Base-by-base conservation (phyloP, 2,888 invertebrate species). In the Stenodera caucasica region DNA sequence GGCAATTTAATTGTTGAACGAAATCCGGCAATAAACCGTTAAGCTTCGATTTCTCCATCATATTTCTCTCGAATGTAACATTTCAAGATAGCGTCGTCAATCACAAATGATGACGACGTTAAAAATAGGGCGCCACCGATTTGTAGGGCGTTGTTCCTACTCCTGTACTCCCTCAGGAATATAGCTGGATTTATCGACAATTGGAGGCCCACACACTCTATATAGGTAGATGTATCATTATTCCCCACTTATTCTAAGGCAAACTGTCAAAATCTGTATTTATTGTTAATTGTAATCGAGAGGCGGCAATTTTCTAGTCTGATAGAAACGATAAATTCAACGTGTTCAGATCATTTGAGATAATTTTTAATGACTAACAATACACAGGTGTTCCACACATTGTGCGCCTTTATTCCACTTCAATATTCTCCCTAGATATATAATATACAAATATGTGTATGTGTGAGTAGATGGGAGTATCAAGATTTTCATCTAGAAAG, bases 31-130 rank as follows among this genome's bases (percentile, higher is more conserved):
- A 51, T 51, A 56, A 26, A 56, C 33, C 15, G 23, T 23, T 49
- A 35, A 26, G n/a, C 12, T 56, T 50, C 35, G 21, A 14, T 51
- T 49, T 37, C 23, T n/a, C 56, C 26, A 49, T 23, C 21, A 29
- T 29, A 32, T 23, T 49, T 14, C 51, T 21, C 23, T n/a, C 18
- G 23, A 37, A 56, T 50, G 52, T 37, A 53, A 58, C 29, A 14
- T 35, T 62, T 52, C 57, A 58, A 57, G 55, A 59, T 58, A 61
- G 57, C 58, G 53, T 65, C 64, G 65, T 64, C 65, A 62, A 67
- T 67, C 64, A 62, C 57, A 49, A 26, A 58, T 45, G 49, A 53
- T 54, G 65, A 65, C 61, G 57, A 65, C 63, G 57, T 60, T 55
- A 56, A 59, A 49, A 55, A 61, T 53, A 53, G 35, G 11, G 9